Percentiles rank a stretch among this genome's conserved stretches.
Evolutionary conservation across 2,113 vertebrate species (phyloP).

Genomic region (Salvelinus alpinus): DNA sequence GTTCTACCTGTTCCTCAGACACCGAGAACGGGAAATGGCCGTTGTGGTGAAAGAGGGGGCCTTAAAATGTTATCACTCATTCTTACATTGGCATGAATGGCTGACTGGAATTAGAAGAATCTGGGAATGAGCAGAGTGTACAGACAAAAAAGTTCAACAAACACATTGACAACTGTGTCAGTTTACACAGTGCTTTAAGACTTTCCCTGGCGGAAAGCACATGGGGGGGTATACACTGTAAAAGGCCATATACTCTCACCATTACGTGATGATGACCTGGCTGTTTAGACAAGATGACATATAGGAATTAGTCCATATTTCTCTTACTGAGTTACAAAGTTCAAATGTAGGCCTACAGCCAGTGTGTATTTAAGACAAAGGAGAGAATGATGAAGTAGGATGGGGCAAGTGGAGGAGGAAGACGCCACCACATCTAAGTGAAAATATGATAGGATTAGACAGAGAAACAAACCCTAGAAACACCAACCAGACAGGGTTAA

Average conservation of each 20-base stretch:
- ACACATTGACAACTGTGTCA: slow-evolving; percentile 15
- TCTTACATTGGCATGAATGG: slow-evolving; percentile 16
- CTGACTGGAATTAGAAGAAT: slow-evolving; percentile 52
- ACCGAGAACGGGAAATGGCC: slow-evolving; percentile 18
- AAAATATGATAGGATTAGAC: not conserved
- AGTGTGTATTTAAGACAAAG: not conserved
- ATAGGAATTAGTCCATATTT: no score
- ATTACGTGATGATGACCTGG: not conserved
- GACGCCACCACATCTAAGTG: not conserved
- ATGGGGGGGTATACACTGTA: not conserved
- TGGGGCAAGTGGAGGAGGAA: not conserved
- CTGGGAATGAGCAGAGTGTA: not conserved
- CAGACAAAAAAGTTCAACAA: no score
- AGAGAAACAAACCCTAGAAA: not conserved
- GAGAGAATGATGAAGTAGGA: not conserved
- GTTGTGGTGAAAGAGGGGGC: slow-evolving; percentile 33
- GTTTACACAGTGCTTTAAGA: not conserved
- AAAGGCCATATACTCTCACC: not conserved
- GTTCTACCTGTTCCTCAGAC: slow-evolving; percentile 69
- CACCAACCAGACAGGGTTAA: not conserved
- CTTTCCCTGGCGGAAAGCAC: not conserved
- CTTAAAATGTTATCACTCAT: slow-evolving; percentile 17
- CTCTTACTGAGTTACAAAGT: no score
- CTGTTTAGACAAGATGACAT: not conserved
- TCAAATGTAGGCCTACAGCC: no score